Base-by-base conservation (phyloP, 2,888 invertebrate species). In the Chrysotoxum bicinctum region DNA sequence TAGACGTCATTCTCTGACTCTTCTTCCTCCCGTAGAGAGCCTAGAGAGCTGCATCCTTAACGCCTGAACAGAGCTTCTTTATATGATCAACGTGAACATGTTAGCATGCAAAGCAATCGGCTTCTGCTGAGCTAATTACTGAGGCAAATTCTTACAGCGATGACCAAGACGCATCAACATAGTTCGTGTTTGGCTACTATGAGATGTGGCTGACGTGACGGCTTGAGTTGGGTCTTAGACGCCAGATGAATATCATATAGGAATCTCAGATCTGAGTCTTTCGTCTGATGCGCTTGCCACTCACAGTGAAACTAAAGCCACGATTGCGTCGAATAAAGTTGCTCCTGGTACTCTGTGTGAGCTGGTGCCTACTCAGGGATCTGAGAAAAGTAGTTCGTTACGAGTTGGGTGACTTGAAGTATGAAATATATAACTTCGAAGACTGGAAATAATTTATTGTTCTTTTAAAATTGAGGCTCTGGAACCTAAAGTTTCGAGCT, bases 91-190 rank as follows among this genome's bases (percentile, higher is more conserved):
- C 16, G 5, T 26, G 8, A 16, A 37, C 19, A 14, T 43, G 43
- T 23, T 48, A 23, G 73, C 77, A 82, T 77, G 82, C 60, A 82
- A 82, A 77, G 64, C 81, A 58, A 56, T 69, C 19, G 45, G 60
- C 72, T 68, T 60, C 72, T 66, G 77, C 66, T 50, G 35, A 75
- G 52, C 83, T 84, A 75, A 84, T 84, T 84, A 79, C 69, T 58
- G 58, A 70, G 56, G 83, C 68, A 79, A 70, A 75, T 84, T 79
- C 7, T 84, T 70, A 70, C 74, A 74, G 43, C 62, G 26, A 35
- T 56, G 56, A 45, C 58, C 56, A 35, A 30, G 45, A 23, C 23
- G 19, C 70, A 76, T 62, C 45, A 76, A 62, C 72, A 58, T 37
- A 72, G 72, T 60, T 62, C 78, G 68, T 72, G 73, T 62, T 56